phyloP scores from a whole-genome alignment of 2,888 invertebrate species.

The Diaphora mendica region DNA sequence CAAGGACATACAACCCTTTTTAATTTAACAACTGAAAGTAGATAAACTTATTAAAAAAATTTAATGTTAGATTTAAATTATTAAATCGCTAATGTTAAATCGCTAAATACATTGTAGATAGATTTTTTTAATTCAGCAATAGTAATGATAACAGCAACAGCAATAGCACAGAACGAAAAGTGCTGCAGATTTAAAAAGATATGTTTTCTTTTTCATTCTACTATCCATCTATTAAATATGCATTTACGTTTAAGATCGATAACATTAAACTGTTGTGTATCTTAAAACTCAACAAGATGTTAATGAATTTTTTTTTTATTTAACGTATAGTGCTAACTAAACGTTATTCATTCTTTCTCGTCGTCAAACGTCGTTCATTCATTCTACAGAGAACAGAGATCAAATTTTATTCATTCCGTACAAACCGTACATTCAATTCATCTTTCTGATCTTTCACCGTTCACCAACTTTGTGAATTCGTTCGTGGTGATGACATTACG shows the following conservation, averaged over 20 bases:
- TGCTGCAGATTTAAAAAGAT: not conserved
- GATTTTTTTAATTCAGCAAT: not conserved
- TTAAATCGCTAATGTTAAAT: no score
- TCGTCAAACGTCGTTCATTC: no score
- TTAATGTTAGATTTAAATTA: no score
- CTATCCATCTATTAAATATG: no score
- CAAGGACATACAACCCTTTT: conserved; percentile 41
- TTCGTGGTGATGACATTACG: conserved; percentile 25
- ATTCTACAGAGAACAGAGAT: conserved; percentile 17
- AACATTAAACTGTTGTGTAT: not conserved
- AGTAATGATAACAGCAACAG: not conserved
- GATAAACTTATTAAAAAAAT: no score
- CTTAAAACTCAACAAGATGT: not conserved
- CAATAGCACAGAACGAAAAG: not conserved
- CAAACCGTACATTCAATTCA: not conserved
- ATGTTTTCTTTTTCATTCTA: not conserved
- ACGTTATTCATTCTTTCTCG: no score
- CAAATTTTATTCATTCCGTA: not conserved
- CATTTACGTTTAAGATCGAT: not conserved
- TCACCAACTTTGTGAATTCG: conserved; percentile 10
- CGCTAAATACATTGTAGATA: not conserved
- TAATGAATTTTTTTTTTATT: no score
- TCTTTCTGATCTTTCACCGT: not conserved
- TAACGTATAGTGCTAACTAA: no score
- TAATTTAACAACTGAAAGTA: not conserved